These are phyloP conservation scores for Phania funesta DNA, from an alignment of 2,888 invertebrate species.

Conservation along the genomic window DNA sequence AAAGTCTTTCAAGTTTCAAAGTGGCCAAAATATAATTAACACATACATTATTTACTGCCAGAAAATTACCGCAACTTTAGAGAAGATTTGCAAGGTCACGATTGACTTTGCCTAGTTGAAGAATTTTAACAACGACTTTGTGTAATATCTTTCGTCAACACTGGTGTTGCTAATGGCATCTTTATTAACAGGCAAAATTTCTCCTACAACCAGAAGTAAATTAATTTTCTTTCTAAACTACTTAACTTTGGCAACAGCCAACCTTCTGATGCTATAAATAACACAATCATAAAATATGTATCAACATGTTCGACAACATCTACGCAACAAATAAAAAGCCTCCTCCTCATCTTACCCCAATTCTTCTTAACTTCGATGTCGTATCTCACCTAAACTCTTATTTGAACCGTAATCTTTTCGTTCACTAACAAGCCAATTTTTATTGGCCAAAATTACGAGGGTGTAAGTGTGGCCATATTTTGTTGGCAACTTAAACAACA, in stretches of 20 bases:
- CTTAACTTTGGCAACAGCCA: constrained; percentile 11
- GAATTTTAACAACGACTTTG: too few relatives aligned
- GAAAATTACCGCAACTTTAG: too few relatives aligned
- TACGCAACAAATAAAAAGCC: too few relatives aligned
- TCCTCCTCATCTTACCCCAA: not conserved
- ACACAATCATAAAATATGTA: constrained; percentile 8
- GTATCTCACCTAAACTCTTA: constrained; percentile 11
- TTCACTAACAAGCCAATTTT: constrained; percentile 75
- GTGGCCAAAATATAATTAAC: too few relatives aligned
- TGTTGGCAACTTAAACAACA: constrained; percentile 72
- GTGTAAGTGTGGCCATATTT: constrained; percentile 78
- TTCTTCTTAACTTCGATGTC: not conserved
- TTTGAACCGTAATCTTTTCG: constrained; percentile 1
- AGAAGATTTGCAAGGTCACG: too few relatives aligned
- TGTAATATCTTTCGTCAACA: too few relatives aligned
- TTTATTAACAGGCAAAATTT: too few relatives aligned
- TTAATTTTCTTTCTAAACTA: not conserved
- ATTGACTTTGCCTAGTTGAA: too few relatives aligned
- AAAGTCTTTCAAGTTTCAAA: too few relatives aligned
- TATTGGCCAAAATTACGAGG: constrained; percentile 76
- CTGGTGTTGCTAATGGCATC: too few relatives aligned
- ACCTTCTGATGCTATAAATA: not conserved
- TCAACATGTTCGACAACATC: not conserved
- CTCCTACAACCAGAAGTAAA: not conserved
- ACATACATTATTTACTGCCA: too few relatives aligned